These are phyloP conservation scores for Wiebesia pumilae DNA, from an alignment of 1,140 invertebrate species.

Conservation along the genomic window DNA sequence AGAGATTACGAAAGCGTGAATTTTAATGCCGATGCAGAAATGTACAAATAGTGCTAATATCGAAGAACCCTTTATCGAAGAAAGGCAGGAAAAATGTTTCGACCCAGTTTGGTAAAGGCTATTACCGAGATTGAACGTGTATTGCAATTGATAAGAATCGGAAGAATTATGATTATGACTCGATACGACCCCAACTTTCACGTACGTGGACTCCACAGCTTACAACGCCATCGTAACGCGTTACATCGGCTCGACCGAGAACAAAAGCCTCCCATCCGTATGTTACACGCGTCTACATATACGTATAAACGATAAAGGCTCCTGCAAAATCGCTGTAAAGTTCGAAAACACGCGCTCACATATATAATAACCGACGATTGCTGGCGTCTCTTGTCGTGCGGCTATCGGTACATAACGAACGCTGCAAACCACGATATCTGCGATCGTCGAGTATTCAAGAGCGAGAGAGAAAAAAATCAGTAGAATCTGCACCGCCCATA, in stretches of 20 bases:
- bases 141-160: constrained; percentile 35
- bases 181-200: constrained; percentile 6
- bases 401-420: constrained; percentile 6
- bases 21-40: background rate
- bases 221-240: constrained; percentile 10
- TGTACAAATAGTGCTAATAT: background rate
- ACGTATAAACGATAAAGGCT: constrained; percentile 31
- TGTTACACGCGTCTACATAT: background rate
- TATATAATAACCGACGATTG: constrained; percentile 39
- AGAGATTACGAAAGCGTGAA: background rate
- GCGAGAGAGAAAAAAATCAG: constrained; percentile 37
- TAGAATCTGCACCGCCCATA: constrained; percentile 45
- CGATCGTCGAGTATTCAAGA: constrained; percentile 21
- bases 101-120: constrained; percentile 38
- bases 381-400: background rate
- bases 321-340: constrained; percentile 48
- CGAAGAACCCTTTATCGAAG: background rate
- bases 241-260: background rate
- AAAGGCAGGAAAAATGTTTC: constrained; percentile 10
- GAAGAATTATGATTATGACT: constrained; percentile 51
- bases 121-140: constrained; percentile 42
- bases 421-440: constrained; percentile 41
- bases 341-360: constrained; percentile 41
- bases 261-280: constrained; percentile 16
- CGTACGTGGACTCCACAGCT: background rate